Evolutionary conservation across 2,888 invertebrate species (phyloP).

Genomic region (Chloroclystis v-ata): DNA sequence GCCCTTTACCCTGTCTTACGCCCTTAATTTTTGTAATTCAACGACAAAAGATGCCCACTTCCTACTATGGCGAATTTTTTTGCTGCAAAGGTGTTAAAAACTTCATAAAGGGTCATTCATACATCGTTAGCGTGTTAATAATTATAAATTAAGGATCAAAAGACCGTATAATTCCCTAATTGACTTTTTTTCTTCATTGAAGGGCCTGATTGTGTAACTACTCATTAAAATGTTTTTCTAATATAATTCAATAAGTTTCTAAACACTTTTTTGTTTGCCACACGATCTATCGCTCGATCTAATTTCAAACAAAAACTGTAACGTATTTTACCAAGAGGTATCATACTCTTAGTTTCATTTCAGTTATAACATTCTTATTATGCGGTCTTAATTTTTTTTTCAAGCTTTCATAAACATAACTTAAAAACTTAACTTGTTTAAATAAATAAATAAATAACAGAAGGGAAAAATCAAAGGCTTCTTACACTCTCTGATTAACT

Average conservation of each 20-base stretch:
- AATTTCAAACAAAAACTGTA: constrained; percentile 12
- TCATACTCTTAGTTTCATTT: too few relatives aligned
- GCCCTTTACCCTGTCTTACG: constrained; percentile 9
- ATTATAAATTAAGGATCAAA: constrained; percentile 66
- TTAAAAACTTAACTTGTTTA: too few relatives aligned
- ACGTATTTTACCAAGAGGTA: constrained; percentile 2
- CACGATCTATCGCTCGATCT: constrained; percentile 1
- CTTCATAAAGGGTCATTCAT: constrained; percentile 51
- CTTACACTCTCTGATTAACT: too few relatives aligned
- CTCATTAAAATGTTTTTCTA: constrained; percentile 56
- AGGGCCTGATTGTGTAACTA: constrained; percentile 44
- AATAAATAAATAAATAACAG: too few relatives aligned
- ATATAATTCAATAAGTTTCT: constrained; percentile 5
- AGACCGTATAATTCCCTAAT: constrained; percentile 50
- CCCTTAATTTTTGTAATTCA: constrained; percentile 32
- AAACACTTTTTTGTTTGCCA: neutral
- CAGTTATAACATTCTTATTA: too few relatives aligned
- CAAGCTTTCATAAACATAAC: too few relatives aligned
- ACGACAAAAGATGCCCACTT: constrained; percentile 29
- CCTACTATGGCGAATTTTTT: constrained; percentile 46
- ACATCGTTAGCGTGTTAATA: constrained; percentile 44
- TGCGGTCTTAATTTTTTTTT: too few relatives aligned
- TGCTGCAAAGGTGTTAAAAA: constrained; percentile 56
- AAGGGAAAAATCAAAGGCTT: too few relatives aligned
- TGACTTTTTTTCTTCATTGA: constrained; percentile 33